These are phyloP conservation scores for Orchestia grillus DNA, from an alignment of 1,140 invertebrate genomes.

Conservation along the genomic window DNA sequence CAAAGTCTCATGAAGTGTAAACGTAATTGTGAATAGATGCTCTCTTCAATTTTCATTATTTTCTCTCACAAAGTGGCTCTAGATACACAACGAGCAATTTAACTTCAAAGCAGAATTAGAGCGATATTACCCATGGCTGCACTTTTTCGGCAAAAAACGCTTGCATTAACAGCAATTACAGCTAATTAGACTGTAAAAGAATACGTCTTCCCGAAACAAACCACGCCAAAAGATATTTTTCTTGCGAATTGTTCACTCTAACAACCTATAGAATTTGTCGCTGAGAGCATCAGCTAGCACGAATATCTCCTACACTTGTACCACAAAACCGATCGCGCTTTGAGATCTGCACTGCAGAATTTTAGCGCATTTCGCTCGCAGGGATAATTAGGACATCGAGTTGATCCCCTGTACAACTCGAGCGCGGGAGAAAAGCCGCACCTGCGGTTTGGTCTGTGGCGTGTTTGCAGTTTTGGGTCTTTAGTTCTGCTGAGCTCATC, in stretches of 20 bases:
- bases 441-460: background rate
- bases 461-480: conserved; percentile 7
- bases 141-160: background rate
- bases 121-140: too few relatives aligned
- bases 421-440: background rate
- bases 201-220: background rate
- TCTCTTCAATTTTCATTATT: too few relatives aligned
- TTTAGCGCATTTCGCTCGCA: background rate
- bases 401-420: background rate
- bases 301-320: background rate
- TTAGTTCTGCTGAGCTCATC: conserved; percentile 20
- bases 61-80: too few relatives aligned
- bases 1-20: background rate
- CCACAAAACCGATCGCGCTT: background rate
- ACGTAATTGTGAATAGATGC: too few relatives aligned
- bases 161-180: background rate
- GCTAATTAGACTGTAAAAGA: background rate
- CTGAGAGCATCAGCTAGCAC: background rate
- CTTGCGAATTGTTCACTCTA: background rate
- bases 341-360: background rate
- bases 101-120: too few relatives aligned
- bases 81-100: too few relatives aligned
- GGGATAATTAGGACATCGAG: background rate
- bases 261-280: background rate
- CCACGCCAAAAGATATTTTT: background rate